These are phyloP conservation scores for Aplysia californica DNA, from an alignment of 1,140 invertebrate species.

Conservation along the genomic window DNA sequence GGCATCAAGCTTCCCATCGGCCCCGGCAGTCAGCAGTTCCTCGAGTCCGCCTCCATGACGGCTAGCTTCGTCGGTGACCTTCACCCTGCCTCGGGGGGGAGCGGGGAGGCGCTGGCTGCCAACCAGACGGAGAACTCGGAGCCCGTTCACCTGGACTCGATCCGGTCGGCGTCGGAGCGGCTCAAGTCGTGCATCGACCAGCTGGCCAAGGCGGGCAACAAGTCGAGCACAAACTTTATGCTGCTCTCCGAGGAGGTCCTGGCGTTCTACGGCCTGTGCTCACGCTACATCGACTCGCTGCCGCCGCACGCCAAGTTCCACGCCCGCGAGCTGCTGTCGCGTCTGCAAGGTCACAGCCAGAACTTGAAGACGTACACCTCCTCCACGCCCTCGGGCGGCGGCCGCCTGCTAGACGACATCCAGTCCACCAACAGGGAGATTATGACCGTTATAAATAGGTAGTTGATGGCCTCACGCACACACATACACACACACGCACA, in stretches of 20 bases:
- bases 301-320: conserved; percentile 90
- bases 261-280: conserved; percentile 59
- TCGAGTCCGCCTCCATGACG: conserved; percentile 38
- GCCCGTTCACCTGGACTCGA: conserved; percentile 51
- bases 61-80: neutral
- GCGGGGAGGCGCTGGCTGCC: conserved; percentile 18
- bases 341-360: conserved; percentile 83
- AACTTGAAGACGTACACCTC: conserved; percentile 77
- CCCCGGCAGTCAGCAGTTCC: neutral
- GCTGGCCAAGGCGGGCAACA: conserved; percentile 52
- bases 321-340: conserved; percentile 84
- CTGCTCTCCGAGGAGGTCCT: conserved; percentile 63
- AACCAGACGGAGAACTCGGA: conserved; percentile 35
- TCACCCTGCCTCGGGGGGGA: conserved; percentile 4
- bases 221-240: conserved; percentile 62
- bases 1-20: conserved; percentile 5
- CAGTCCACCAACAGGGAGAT: conserved; percentile 85
- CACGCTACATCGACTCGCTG: conserved; percentile 67
- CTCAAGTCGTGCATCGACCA: conserved; percentile 52
- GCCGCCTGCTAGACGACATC: conserved; percentile 74
- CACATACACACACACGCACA: too few relatives aligned
- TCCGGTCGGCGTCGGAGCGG: conserved; percentile 48
- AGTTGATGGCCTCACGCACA: too few relatives aligned
- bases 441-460: conserved; percentile 83
- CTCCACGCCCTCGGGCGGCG: conserved; percentile 70